These are phyloP conservation scores for Lutjanus campechanus DNA, from an alignment of 2,797 vertebrate genomes.

Conservation along the genomic window DNA sequence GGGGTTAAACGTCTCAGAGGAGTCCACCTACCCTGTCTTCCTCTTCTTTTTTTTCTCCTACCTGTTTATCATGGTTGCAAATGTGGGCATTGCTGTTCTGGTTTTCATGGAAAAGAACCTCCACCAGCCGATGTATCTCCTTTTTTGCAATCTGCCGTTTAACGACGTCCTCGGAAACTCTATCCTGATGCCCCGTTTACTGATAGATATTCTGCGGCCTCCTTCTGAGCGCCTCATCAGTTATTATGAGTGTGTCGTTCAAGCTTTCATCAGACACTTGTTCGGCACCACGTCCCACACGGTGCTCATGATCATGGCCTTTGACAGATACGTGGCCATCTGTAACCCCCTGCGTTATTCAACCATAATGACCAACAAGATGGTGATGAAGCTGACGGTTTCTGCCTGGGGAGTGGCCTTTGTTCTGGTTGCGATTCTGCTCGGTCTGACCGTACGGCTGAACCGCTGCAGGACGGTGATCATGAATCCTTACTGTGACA, in stretches of 20 bases:
- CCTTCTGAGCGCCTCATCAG: conserved; percentile 82
- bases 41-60: conserved; percentile 59
- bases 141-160: conserved; percentile 83
- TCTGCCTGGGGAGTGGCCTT: conserved; percentile 66
- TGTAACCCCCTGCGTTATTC: conserved; percentile 84
- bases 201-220: conserved; percentile 77
- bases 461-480: conserved; percentile 76
- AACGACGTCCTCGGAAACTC: conserved; percentile 81
- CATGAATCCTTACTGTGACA: conserved; percentile 83
- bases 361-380: conserved; percentile 76
- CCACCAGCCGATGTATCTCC: conserved; percentile 87
- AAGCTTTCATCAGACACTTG: conserved; percentile 86
- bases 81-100: conserved; percentile 59
- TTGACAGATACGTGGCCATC: conserved; percentile 88
- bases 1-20: conserved; percentile 51
- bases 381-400: conserved; percentile 73
- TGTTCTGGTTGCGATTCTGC: conserved; percentile 50
- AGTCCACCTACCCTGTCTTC: conserved; percentile 46
- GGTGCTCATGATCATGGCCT: conserved; percentile 87
- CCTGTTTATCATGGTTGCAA: conserved; percentile 53
- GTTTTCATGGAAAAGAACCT: conserved; percentile 72
- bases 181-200: conserved; percentile 75
- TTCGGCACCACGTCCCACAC: conserved; percentile 82
- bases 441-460: conserved; percentile 55
- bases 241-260: conserved; percentile 83